phyloP scores from a whole-genome alignment of 2,113 vertebrate genomes.

The Platycercus adscitus region DNA sequence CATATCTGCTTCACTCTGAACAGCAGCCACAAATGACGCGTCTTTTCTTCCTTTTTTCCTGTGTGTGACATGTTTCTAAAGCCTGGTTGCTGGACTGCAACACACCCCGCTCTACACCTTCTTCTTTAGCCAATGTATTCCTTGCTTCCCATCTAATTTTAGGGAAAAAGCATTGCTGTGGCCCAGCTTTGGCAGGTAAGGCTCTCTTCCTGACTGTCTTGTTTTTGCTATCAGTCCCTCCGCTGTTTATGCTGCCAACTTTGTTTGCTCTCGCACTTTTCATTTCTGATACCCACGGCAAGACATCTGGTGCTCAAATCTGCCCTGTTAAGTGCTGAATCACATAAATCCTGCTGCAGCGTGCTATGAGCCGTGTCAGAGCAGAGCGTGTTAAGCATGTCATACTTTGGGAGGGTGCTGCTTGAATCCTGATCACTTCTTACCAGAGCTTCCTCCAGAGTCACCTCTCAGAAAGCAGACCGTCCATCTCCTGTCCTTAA shows the following conservation, averaged over 20 bases:
- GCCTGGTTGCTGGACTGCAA: background rate
- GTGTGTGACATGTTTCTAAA: background rate
- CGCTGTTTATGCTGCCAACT: background rate
- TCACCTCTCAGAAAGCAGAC: background rate
- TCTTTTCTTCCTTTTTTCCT: background rate
- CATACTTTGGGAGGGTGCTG: background rate
- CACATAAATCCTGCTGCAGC: background rate
- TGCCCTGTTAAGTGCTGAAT: constrained; percentile 29
- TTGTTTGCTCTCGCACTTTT: background rate
- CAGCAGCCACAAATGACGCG: background rate
- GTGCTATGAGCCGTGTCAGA: rapidly evolving
- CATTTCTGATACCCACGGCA: background rate
- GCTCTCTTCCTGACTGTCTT: background rate
- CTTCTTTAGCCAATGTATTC: background rate
- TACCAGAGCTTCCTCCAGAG: background rate
- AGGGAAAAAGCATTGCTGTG: background rate
- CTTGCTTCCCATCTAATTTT: background rate
- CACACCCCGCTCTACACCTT: rapidly evolving
- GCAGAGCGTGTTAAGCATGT: background rate
- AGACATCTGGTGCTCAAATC: constrained; percentile 47
- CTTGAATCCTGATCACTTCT: background rate
- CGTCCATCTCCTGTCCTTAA: background rate
- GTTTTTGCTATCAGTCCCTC: background rate
- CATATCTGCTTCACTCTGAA: background rate
- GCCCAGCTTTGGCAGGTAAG: background rate